Evolutionary conservation across 92 coral and sea anemone genomes (phyloP), one percentile per base, ranked within the genome.

Genomic region (Bergia sp.): DNA sequence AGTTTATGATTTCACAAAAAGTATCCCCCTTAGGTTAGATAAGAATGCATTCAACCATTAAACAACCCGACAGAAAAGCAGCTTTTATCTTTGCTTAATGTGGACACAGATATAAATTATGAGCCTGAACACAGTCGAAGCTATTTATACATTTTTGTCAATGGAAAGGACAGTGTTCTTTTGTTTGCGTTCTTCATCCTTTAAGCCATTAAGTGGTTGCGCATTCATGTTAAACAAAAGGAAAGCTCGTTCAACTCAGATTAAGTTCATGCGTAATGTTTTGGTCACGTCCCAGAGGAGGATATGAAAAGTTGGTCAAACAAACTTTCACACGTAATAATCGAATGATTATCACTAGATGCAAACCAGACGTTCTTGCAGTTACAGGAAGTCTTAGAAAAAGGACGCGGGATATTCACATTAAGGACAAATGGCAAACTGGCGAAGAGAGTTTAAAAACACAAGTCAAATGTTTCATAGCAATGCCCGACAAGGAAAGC

Each of bases 401-500:
- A 5, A n/a, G 39, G 12, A 82, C 41, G 58, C 20, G 69, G 23
- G 5, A 44, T 3, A 69, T 72, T 79, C 37, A 67, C 7, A 65
- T 29, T 29, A 65, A 65, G 50, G 58, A 65, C 65, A 37, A 18
- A 82, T 61, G 53, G 36, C 23, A 42, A 66, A 73, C 58, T 71
- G 42, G 36, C 11, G 61, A 37, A 49, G 21, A 5, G 42, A 84
- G 38, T 84, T 69, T 3, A 37, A 45, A 44, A 45, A 16, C 23
- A 45, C 66, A 13, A 84, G 45, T 29, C 42, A 36, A 0, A 67
- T 71, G 9, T 71, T 12, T 36, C 21, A 69, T 67, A 84, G 55
- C 64, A 84, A 84, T 0, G 47, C 16, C 4, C 77, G 87, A 10
- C 79, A 72, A 53, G 79, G 67, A 71, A 84, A 23, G n/a, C 66